Conservation (phyloP, 2,797 vertebrate genomes). For the Tapera naevia region DNA sequence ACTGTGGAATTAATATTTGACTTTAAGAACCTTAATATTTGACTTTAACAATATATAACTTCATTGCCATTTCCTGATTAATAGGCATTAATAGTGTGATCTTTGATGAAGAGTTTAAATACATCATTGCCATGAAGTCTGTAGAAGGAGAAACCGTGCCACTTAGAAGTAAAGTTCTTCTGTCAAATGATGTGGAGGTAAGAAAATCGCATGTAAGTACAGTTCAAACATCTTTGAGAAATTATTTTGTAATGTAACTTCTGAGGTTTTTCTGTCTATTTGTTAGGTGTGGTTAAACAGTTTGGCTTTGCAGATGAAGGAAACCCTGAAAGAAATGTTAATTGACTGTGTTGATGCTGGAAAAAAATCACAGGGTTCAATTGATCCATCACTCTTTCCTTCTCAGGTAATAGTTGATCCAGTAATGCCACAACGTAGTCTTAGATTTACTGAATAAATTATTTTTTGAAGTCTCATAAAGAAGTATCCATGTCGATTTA, state of each 20-base stretch:
- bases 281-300: slow-evolving; percentile 88
- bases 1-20: neutral
- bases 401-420: slow-evolving; percentile 84
- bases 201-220: slow-evolving; percentile 2
- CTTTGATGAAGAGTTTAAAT: slow-evolving; percentile 89
- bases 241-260: neutral
- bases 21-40: neutral
- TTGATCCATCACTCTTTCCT: slow-evolving; percentile 90
- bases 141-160: slow-evolving; percentile 91
- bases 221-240: neutral
- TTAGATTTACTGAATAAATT: neutral
- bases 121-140: slow-evolving; percentile 93
- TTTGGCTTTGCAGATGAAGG: slow-evolving; percentile 93
- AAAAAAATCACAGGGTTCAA: slow-evolving; percentile 78
- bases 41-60: neutral
- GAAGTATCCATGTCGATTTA: neutral
- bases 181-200: slow-evolving; percentile 94
- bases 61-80: slow-evolving; percentile 30
- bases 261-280: neutral
- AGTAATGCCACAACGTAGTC: neutral
- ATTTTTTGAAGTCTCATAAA: neutral
- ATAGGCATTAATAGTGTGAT: slow-evolving; percentile 93
- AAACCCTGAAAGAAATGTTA: slow-evolving; percentile 88
- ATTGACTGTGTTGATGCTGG: slow-evolving; percentile 85
- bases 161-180: slow-evolving; percentile 86